Evolutionary conservation across 2,797 vertebrate genomes (phyloP).

Genomic region (Urocyon cinereoargenteus): DNA sequence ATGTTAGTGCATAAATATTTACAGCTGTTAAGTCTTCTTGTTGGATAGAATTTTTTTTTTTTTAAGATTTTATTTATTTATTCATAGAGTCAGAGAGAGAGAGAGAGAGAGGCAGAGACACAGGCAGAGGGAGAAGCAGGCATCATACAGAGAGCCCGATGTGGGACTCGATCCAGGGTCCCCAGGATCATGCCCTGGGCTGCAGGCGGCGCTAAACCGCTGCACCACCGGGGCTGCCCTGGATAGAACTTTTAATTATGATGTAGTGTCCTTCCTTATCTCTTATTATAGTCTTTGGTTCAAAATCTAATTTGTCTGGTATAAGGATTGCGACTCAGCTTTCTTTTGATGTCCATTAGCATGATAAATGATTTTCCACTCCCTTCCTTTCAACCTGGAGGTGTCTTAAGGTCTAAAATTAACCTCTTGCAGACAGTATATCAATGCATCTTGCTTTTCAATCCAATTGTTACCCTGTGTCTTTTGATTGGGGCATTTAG

Average conservation of each 20-base stretch:
- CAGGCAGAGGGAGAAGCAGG: too few species aligned
- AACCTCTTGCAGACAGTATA: not conserved
- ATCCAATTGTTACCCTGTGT: not conserved
- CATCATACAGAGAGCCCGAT: too few species aligned
- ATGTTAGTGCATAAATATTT: not conserved
- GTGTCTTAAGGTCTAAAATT: not conserved
- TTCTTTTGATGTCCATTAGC: not conserved
- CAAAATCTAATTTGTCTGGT: not conserved
- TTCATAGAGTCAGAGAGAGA: too few species aligned
- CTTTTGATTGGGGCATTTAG: not conserved
- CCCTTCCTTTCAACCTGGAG: not conserved
- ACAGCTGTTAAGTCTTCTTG: not conserved
- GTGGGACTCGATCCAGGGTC: too few species aligned
- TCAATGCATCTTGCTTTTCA: not conserved
- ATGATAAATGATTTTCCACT: not conserved
- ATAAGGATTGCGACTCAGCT: not conserved
- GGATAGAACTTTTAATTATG: not conserved
- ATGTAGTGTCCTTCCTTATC: not conserved
- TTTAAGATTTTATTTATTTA: too few species aligned
- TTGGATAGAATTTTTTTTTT: not conserved
- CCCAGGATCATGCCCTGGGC: too few species aligned
- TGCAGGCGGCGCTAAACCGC: too few species aligned
- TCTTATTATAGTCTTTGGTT: not conserved
- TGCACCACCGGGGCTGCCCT: too few species aligned
- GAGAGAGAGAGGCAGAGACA: too few species aligned